Evolutionary conservation across 1,140 invertebrate species (phyloP), one percentile per base, ranked within the genome.

Genomic region (Achroia grisella): DNA sequence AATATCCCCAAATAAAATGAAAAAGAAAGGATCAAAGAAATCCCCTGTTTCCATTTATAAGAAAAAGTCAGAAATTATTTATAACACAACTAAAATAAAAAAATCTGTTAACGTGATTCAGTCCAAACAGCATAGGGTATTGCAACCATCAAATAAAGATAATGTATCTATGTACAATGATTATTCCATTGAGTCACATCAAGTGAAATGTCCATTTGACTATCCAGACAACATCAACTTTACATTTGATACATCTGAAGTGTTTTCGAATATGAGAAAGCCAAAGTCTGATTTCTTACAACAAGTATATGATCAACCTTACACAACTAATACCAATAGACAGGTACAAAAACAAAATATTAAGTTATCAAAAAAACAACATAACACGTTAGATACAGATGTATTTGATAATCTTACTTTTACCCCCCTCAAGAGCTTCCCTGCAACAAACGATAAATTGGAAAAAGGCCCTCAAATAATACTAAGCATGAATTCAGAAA

Each of bases 371-470:
- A 85, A 81, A 39, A 78, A 68, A 41, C 69, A 71, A 54, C 28
- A 39, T 44, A 53, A 80, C 13, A 30, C 45, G 12, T 66, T 70
- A 30, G 46, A 45, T 15, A 41, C 61, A 33, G 71, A 85, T 53
- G 52, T 81, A 15, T 76, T 83, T 62, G 81, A 85, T 48, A 80
- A 85, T 55, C 48, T 83, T 2, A 71, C 64, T 12, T 85, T 81
- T 37, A 81, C 81, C 10, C 81, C 81, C 12, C 50, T 83, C 0
- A 85, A 82, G 54, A 54, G 39, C 39, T 1, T 62, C 10, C 50
- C 56, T 17, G 23, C 48, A 13, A 80, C 69, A 62, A 65, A 46
- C 37, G 70, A 73, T 2, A 79, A 74, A 55, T 50, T 82, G 35
- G 52, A 75, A 6, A 71, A 71, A 45, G 78, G 71, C 8, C 76